These are phyloP conservation scores for Liodrosophila aerea DNA, from an alignment of 2,888 invertebrate genomes.

Conservation along the genomic window DNA sequence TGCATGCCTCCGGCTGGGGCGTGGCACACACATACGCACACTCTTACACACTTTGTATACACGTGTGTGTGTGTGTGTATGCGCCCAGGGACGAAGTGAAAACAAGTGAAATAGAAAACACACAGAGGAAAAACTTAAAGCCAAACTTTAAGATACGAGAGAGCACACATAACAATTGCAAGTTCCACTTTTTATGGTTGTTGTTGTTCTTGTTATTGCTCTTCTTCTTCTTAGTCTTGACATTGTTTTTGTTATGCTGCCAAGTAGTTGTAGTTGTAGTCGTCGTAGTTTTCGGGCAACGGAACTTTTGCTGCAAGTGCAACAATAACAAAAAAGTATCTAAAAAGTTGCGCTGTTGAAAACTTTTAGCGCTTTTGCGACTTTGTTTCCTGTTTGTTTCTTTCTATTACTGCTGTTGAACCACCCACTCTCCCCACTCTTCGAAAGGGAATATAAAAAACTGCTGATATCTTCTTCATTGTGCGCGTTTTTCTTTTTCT, in stretches of 20 bases:
- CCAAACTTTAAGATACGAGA: conserved; percentile 47
- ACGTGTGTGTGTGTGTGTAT: background rate
- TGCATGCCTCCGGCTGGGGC: conserved; percentile 31
- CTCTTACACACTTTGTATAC: conserved; percentile 1
- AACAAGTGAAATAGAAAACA: conserved; percentile 70
- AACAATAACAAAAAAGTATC: conserved; percentile 40
- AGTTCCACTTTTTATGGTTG: conserved; percentile 29
- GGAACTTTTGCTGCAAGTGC: conserved; percentile 48
- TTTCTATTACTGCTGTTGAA: conserved; percentile 7
- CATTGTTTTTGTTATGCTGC: conserved; percentile 50
- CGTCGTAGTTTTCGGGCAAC: conserved; percentile 29
- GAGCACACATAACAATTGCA: conserved; percentile 47
- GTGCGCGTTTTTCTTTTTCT: too few relatives aligned
- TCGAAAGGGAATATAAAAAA: conserved; percentile 57
- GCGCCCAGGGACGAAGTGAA: conserved; percentile 21
- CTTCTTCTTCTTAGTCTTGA: conserved; percentile 62
- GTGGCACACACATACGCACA: conserved; percentile 27
- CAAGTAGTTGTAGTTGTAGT: conserved; percentile 34
- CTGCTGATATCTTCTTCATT: too few relatives aligned
- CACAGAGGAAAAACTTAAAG: conserved; percentile 34
- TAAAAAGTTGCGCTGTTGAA: conserved; percentile 46
- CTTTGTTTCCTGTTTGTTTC: conserved; percentile 30
- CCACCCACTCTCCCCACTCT: conserved; percentile 6
- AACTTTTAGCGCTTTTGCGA: conserved; percentile 58
- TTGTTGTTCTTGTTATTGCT: conserved; percentile 36